A percentile compares a stretch with the other conserved stretches of the same genome.
phyloP scores from a whole-genome alignment of 2,797 vertebrate species.

The Amazonetta brasiliensis region DNA sequence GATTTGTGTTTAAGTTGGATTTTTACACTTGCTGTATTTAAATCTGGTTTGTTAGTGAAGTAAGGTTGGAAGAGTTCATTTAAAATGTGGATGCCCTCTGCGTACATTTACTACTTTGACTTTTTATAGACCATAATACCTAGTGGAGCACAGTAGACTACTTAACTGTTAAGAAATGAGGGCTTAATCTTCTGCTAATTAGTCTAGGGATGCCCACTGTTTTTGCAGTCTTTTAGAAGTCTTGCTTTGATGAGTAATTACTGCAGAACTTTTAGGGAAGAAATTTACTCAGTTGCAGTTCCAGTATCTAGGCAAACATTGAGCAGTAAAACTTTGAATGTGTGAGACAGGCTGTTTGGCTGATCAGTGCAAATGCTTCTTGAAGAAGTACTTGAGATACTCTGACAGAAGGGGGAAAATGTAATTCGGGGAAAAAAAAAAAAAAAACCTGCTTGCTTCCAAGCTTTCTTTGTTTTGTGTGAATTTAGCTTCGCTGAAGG shows the following conservation, averaged over 20 bases:
- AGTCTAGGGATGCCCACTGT: not conserved
- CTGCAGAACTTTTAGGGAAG: not conserved
- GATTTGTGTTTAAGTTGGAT: not conserved
- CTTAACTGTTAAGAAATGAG: not conserved
- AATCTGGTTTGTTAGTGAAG: not conserved
- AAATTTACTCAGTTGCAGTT: accelerated
- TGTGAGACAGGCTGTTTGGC: accelerated
- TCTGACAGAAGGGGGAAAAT: not conserved
- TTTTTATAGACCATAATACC: not conserved
- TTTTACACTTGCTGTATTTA: not conserved
- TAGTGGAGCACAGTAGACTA: not conserved
- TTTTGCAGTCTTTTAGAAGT: not conserved
- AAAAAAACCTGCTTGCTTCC: not conserved
- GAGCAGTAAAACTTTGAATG: not conserved
- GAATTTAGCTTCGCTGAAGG: not conserved
- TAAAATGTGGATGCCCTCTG: not conserved
- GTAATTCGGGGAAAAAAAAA: not conserved
- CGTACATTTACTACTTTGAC: not conserved
- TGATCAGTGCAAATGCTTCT: not conserved
- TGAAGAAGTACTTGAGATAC: not conserved
- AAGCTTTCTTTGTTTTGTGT: not conserved
- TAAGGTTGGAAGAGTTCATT: not conserved
- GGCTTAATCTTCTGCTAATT: not conserved
- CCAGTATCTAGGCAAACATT: not conserved
- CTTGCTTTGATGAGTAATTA: not conserved